phyloP scores from a whole-genome alignment of 2,888 invertebrate species.

The Augochlorella aurata region DNA sequence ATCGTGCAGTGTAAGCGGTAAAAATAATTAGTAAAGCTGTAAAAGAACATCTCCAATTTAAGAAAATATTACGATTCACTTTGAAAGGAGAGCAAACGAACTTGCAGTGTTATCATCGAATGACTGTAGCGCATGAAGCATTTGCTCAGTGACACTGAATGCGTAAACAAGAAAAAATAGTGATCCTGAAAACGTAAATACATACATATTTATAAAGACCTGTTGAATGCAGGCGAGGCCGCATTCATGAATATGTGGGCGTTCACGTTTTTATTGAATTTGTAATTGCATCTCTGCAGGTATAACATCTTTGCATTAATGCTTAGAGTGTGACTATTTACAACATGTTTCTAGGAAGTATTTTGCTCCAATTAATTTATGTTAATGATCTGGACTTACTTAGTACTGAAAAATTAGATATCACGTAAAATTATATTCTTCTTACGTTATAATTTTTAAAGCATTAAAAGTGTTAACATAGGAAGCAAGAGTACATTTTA shows the following conservation, averaged over 20 bases:
- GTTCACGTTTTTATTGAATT: not conserved
- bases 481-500: too few relatives aligned
- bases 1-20: too few relatives aligned
- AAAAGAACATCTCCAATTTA: not conserved
- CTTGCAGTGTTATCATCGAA: not conserved
- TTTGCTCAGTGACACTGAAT: constrained; percentile 6
- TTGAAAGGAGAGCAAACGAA: not conserved
- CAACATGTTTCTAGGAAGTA: not conserved
- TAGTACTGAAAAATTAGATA: not conserved
- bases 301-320: not conserved
- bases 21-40: too few relatives aligned
- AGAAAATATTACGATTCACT: not conserved
- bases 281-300: not conserved
- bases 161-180: not conserved
- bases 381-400: not conserved
- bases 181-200: not conserved
- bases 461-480: too few relatives aligned
- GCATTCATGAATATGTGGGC: not conserved
- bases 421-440: too few relatives aligned
- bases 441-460: too few relatives aligned
- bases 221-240: constrained; percentile 8
- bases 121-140: not conserved
- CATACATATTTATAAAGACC: constrained; percentile 22
- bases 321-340: not conserved
- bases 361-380: not conserved